Evolutionary conservation across 2,888 invertebrate species (phyloP), one percentile per base, ranked within the genome.

Genomic region (Trissolcus japonicus): DNA sequence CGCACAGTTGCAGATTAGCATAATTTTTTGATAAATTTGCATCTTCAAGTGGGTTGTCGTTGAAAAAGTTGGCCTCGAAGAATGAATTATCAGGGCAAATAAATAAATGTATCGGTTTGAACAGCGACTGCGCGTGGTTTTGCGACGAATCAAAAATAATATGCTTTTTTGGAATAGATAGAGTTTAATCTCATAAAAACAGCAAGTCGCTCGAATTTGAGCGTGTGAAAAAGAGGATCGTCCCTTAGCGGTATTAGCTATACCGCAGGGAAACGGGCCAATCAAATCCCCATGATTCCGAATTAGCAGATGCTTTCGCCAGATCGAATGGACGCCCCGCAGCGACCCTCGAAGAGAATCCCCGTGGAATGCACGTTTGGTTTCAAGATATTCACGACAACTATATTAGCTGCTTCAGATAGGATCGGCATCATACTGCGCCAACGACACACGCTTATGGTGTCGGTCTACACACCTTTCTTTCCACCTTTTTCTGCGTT

Each of bases 301-400:
- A 88, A 89, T 89, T 89, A 89, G 88, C 88, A 88, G 88, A 88
- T 89, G 88, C 88, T 89, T 88, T 87, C 83, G 86, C 85, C 85
- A 86, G 88, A 87, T 87, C 87, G 87, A 88, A 86, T 86, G 86
- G 88, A 83, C 87, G 83, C 85, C 89, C 89, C 86, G 87, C 80
- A 82, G 88, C 82, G 87, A 84, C 80, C 83, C 84, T 84, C 83
- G 83, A 82, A 80, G 83, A 83, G 84, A 84, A 86, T 84, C 86
- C 82, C 82, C 83, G 80, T 83, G 86, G 87, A 87, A 87, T 87
- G 86, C 84, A 83, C 82, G 86, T 82, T 79, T 83, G 82, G 83
- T 84, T 84, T 86, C 86, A 87, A 86, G 86, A 88, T 87, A 88
- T 88, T 88, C 88, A 88, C 87, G 88, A 89, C 88, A 88, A 88